A percentile compares a stretch with the other conserved stretches of the same genome.
Evolutionary conservation across 1,140 invertebrate species (phyloP).

Genomic region (Coptotermes formosanus): DNA sequence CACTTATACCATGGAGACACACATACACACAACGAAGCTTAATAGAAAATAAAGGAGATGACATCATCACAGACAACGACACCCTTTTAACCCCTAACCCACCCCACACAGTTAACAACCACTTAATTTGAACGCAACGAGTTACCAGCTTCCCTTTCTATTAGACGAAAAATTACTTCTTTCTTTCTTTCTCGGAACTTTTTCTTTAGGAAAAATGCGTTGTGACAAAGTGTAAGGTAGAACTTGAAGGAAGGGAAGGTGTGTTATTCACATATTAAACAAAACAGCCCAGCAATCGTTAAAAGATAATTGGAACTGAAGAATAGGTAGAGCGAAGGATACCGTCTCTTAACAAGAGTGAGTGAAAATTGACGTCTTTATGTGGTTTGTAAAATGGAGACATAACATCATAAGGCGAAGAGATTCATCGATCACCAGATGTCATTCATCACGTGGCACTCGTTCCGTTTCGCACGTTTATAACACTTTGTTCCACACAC

Average conservation of each 20-base stretch:
- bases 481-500: too few relatives aligned
- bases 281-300: neutral
- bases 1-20: slow-evolving; percentile 27
- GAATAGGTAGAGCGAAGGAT: too few relatives aligned
- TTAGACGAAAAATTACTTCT: slow-evolving; percentile 7
- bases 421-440: too few relatives aligned
- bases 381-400: too few relatives aligned
- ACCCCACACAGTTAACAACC: slow-evolving; percentile 13
- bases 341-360: too few relatives aligned
- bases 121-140: slow-evolving; percentile 18
- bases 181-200: neutral
- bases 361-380: too few relatives aligned
- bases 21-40: slow-evolving; percentile 21
- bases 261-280: neutral
- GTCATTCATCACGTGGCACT: too few relatives aligned
- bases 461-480: too few relatives aligned
- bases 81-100: slow-evolving; percentile 19
- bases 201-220: neutral
- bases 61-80: slow-evolving; percentile 21
- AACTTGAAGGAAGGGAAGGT: neutral
- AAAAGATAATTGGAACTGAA: too few relatives aligned
- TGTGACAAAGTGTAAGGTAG: neutral
- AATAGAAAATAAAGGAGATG: slow-evolving; percentile 32
- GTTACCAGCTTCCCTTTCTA: slow-evolving; percentile 14
- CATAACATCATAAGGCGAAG: too few relatives aligned